Conservation (phyloP, 1,140 invertebrate genomes). For the Theocolax elegans region DNA sequence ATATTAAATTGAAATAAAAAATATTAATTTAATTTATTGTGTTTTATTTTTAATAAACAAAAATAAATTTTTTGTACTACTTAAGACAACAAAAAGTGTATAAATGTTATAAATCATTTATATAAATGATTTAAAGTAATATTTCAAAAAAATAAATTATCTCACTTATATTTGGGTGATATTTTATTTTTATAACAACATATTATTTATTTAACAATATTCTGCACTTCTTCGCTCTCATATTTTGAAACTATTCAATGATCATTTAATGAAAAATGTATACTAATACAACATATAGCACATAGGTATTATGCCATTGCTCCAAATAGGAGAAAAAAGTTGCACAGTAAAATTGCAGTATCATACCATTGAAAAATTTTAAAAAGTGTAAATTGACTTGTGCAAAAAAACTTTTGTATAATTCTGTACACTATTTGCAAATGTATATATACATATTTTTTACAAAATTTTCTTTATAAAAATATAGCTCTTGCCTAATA, state of each 20-base stretch:
- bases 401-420: slow-evolving; percentile 57
- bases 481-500: slow-evolving; percentile 51
- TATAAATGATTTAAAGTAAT: background rate
- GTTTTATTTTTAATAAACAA: slow-evolving; percentile 21
- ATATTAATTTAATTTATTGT: slow-evolving; percentile 16
- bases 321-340: slow-evolving; percentile 5
- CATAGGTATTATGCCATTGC: slow-evolving; percentile 9
- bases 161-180: slow-evolving; percentile 43
- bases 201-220: slow-evolving; percentile 57
- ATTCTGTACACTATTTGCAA: slow-evolving; percentile 63
- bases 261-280: slow-evolving; percentile 16
- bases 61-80: no score
- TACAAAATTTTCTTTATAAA: slow-evolving; percentile 53
- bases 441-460: slow-evolving; percentile 48
- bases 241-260: slow-evolving; percentile 6
- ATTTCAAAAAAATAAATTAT: background rate
- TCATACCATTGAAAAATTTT: slow-evolving; percentile 57
- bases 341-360: slow-evolving; percentile 31
- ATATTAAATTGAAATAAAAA: slow-evolving; percentile 29
- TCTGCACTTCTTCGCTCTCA: slow-evolving; percentile 44
- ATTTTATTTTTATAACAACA: slow-evolving; percentile 54
- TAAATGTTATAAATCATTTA: slow-evolving; percentile 2
- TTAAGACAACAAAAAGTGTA: slow-evolving; percentile 3
- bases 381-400: slow-evolving; percentile 58
- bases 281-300: slow-evolving; percentile 21